A percentile compares a stretch with the other conserved stretches of the same genome.
phyloP scores from a whole-genome alignment of 2,113 vertebrate species.

The Ia io region DNA sequence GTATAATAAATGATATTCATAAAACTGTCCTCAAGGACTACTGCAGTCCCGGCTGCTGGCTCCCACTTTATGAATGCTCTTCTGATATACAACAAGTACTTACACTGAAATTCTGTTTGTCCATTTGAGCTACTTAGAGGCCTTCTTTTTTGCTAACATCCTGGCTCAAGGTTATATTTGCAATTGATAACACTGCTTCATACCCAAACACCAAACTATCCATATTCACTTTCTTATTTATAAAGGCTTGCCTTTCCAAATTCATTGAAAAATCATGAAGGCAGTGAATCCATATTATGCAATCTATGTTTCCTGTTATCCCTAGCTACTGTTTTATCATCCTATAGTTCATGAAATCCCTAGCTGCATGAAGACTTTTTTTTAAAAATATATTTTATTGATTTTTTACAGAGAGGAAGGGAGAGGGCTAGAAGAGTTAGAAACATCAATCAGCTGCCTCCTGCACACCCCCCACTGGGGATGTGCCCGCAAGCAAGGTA shows the following conservation, averaged over 20 bases:
- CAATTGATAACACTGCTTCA: neutral
- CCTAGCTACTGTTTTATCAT: neutral
- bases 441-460: too few relatives aligned
- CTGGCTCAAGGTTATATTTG: neutral
- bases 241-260: constrained; percentile 4
- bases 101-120: neutral
- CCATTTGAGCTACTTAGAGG: neutral
- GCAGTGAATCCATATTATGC: neutral
- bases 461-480: too few relatives aligned
- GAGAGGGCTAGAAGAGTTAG: too few relatives aligned
- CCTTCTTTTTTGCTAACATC: neutral
- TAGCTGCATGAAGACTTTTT: neutral
- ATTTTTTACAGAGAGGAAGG: too few relatives aligned
- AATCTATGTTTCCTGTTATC: neutral
- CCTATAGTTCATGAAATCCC: neutral
- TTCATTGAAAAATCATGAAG: neutral
- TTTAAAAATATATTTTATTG: neutral
- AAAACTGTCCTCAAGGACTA: neutral
- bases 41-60: neutral
- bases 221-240: neutral
- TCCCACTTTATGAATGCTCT: neutral
- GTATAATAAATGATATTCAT: constrained; percentile 9
- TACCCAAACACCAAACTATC: neutral
- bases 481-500: too few relatives aligned
- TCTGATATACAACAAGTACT: neutral